phyloP scores from a whole-genome alignment of 2,888 invertebrate species.

The Amblyjoppa proteus region DNA sequence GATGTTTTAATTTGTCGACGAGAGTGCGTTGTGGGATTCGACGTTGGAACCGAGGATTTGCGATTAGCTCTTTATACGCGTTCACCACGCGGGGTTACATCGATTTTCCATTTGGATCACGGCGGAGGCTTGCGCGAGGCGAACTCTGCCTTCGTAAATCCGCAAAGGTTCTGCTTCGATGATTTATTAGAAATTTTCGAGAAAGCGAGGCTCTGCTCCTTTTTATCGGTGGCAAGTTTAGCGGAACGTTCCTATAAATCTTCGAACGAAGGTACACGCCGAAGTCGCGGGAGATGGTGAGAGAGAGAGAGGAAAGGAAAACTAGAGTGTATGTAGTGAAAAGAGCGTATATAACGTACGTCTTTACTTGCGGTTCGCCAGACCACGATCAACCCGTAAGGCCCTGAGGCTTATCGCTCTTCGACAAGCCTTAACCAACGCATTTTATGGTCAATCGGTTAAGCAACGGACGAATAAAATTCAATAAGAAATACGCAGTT shows the following conservation, averaged over 20 bases:
- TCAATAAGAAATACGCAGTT: background rate
- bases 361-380: slow-evolving; percentile 47
- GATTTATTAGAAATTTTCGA: slow-evolving; percentile 72
- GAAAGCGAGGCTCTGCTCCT: slow-evolving; percentile 63
- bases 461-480: slow-evolving; percentile 12
- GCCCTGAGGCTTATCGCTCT: slow-evolving; percentile 59
- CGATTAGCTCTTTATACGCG: slow-evolving; percentile 53
- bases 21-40: slow-evolving; percentile 46
- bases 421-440: slow-evolving; percentile 62
- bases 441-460: slow-evolving; percentile 54
- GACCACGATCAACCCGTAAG: slow-evolving; percentile 52
- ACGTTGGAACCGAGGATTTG: slow-evolving; percentile 51
- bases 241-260: slow-evolving; percentile 69
- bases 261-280: slow-evolving; percentile 59
- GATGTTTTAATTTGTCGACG: slow-evolving; percentile 43
- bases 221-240: slow-evolving; percentile 71
- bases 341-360: slow-evolving; percentile 61
- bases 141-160: slow-evolving; percentile 66
- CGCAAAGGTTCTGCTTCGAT: slow-evolving; percentile 51
- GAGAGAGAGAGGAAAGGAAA: slow-evolving; percentile 36
- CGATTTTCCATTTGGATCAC: slow-evolving; percentile 68
- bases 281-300: slow-evolving; percentile 35
- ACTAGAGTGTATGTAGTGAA: slow-evolving; percentile 20
- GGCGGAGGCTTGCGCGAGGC: slow-evolving; percentile 31
- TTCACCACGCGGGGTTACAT: slow-evolving; percentile 56